Conservation (phyloP, 2,797 vertebrate genomes). For the Premnoplex brunnescens region DNA sequence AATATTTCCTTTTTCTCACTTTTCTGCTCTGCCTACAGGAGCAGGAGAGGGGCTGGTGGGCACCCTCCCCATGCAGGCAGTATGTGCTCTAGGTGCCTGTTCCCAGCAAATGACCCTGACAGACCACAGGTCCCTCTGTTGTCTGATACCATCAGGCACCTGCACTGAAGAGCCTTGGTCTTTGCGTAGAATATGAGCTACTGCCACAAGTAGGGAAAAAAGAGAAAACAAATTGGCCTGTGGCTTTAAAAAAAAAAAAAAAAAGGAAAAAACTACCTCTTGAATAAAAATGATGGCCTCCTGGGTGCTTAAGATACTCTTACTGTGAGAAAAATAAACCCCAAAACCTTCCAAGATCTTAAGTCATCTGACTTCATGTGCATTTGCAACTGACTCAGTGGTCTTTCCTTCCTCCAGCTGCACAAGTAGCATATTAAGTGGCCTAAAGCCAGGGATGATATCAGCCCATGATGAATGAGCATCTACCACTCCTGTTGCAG, state of each 20-base stretch:
- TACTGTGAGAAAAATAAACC: background rate
- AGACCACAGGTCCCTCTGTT: background rate
- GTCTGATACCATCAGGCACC: background rate
- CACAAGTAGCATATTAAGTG: background rate
- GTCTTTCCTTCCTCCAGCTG: background rate
- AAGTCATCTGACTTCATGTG: background rate
- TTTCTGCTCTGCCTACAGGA: background rate
- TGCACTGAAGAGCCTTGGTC: fast-evolving
- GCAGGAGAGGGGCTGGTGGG: background rate
- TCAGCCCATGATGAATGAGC: background rate
- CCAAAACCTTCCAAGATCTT: background rate
- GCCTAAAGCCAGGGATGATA: background rate
- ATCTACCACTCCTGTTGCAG: background rate
- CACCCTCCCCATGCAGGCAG: background rate
- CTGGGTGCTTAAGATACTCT: background rate
- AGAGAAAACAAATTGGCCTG: background rate
- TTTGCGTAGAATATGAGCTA: background rate
- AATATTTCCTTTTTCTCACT: background rate
- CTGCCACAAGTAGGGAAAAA: background rate
- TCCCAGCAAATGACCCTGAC: background rate
- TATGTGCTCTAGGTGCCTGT: fast-evolving
- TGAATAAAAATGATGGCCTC: background rate
- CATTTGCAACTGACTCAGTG: background rate
- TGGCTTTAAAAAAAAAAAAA: background rate
- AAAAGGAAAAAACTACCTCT: background rate